phyloP scores from a whole-genome alignment of 35 echinoderm and acorn worm species.

The Ophiothrix spiculata region DNA sequence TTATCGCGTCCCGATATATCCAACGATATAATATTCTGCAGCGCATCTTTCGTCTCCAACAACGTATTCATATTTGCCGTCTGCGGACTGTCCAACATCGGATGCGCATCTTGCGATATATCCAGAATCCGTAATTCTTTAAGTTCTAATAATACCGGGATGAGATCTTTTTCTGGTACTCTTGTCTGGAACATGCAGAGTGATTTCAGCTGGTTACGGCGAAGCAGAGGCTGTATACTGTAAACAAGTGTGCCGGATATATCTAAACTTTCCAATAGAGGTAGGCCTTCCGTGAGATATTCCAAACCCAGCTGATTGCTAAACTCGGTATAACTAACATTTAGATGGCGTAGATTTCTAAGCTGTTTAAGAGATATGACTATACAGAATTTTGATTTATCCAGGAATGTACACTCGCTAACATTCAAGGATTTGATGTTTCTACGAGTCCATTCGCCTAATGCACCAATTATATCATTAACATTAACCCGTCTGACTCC shows the following conservation, averaged over 20 bases:
- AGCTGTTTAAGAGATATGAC: constrained; percentile 93
- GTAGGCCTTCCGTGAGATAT: constrained; percentile 67
- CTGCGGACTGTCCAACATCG: constrained; percentile 45
- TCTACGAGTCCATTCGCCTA: constrained; percentile 91
- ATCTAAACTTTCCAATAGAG: constrained; percentile 83
- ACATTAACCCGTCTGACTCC: constrained; percentile 82
- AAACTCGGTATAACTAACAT: constrained; percentile 99
- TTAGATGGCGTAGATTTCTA: constrained; percentile 73
- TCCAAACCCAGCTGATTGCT: constrained; percentile 92
- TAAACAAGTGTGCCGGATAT: constrained; percentile 89
- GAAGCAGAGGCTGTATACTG: constrained; percentile 70
- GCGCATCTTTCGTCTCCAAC: neutral
- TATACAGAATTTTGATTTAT: constrained; percentile 97
- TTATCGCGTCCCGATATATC: constrained; percentile 93
- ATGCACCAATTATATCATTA: constrained; percentile 93
- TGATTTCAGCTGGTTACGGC: constrained; percentile 65
- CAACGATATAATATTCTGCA: constrained; percentile 71
- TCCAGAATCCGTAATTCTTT: constrained; percentile 67
- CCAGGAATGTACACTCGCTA: constrained; percentile 87
- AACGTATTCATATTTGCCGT: constrained; percentile 58
- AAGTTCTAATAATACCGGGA: constrained; percentile 60
- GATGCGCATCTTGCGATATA: constrained; percentile 80
- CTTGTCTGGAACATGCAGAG: constrained; percentile 89
- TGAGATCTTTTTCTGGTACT: constrained; percentile 86
- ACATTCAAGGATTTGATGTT: constrained; percentile 83